Evolutionary conservation across 1,140 invertebrate species (phyloP).

Genomic region (Drosophila biarmipes): DNA sequence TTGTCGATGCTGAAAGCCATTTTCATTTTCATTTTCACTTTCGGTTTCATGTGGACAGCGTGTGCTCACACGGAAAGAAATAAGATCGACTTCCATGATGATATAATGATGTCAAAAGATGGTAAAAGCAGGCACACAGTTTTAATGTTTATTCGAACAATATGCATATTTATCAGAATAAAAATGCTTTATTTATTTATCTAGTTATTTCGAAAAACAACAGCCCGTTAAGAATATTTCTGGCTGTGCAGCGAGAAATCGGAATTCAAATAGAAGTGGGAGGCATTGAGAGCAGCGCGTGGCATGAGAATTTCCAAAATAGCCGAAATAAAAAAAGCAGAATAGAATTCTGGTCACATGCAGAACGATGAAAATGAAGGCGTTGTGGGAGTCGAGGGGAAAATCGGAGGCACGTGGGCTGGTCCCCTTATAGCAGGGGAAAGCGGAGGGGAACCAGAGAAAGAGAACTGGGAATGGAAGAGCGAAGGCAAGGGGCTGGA

Average conservation of each 20-base stretch:
- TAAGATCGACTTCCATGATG: not conserved
- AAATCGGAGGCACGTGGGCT: constrained; percentile 53
- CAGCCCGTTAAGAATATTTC: not conserved
- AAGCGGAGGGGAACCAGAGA: constrained; percentile 16
- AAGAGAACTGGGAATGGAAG: constrained; percentile 11
- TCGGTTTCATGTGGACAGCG: constrained; percentile 32
- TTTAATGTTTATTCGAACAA: not conserved
- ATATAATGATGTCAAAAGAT: not conserved
- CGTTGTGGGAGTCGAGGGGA: constrained; percentile 4
- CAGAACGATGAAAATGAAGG: constrained; percentile 36
- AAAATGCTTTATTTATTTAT: not conserved
- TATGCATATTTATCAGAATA: too few species aligned
- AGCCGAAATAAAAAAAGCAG: constrained; percentile 43
- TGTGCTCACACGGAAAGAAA: constrained; percentile 25
- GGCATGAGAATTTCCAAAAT: constrained; percentile 69
- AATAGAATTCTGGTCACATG: constrained; percentile 69
- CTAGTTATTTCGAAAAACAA: not conserved
- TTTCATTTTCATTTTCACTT: constrained; percentile 42
- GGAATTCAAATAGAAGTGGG: constrained; percentile 22
- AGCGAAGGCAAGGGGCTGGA: constrained; percentile 15
- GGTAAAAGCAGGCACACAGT: not conserved
- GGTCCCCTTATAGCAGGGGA: constrained; percentile 8
- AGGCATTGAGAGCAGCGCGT: constrained; percentile 60
- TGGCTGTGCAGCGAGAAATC: constrained; percentile 15
- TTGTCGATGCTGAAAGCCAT: constrained; percentile 53